Percentiles rank a stretch among this genome's conserved stretches.
Conservation (phyloP, 1,140 invertebrate genomes). For the Laupala kohalensis region DNA sequence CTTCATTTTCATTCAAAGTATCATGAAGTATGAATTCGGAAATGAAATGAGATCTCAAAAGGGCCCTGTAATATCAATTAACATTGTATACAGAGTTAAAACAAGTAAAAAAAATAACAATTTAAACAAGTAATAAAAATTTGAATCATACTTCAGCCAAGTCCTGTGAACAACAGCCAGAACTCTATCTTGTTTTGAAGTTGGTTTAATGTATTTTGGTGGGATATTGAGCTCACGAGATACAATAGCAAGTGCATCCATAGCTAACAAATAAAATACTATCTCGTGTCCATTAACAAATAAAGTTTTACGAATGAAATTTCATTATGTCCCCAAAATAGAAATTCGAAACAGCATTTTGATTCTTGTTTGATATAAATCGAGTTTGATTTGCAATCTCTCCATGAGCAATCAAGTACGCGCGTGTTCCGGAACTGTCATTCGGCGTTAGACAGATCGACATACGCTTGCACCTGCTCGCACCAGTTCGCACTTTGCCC, state of each 20-base stretch:
- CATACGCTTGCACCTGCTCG: too few species aligned
- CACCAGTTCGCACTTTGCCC: too few species aligned
- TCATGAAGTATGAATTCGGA: conserved; percentile 27
- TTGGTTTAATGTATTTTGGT: conserved; percentile 42
- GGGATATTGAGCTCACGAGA: conserved; percentile 29
- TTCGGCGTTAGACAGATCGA: too few species aligned
- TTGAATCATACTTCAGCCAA: conserved; percentile 43
- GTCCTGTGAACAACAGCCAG: conserved; percentile 46
- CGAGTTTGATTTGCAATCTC: too few species aligned
- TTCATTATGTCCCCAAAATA: too few species aligned
- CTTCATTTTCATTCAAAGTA: conserved; percentile 31
- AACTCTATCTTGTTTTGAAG: conserved; percentile 34
- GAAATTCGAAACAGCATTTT: too few species aligned
- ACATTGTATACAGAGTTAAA: neutral
- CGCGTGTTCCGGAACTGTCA: too few species aligned
- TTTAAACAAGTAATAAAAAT: neutral
- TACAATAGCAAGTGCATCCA: conserved; percentile 6
- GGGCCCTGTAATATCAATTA: conserved; percentile 21
- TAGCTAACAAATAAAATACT: too few species aligned
- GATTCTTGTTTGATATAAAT: too few species aligned
- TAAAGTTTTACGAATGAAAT: too few species aligned
- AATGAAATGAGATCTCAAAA: conserved; percentile 40
- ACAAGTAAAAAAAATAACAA: neutral
- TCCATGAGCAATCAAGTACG: too few species aligned
- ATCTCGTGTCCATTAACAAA: too few species aligned